Conservation (phyloP, 1,140 invertebrate species). For the Archegozetes longisetosus region DNA sequence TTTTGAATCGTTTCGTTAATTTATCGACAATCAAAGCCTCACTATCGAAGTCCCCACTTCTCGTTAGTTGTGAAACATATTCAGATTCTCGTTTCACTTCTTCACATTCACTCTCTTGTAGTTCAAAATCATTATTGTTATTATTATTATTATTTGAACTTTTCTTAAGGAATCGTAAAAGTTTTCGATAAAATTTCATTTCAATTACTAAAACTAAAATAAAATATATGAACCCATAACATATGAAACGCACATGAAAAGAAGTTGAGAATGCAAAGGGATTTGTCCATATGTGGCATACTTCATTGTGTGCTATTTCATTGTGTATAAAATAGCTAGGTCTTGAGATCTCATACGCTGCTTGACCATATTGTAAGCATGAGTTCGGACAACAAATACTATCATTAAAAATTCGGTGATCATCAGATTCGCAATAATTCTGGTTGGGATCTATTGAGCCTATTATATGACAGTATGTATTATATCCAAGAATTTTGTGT, state of each 20-base stretch:
- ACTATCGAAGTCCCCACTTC: neutral
- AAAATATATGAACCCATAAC: neutral
- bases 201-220: neutral
- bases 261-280: neutral
- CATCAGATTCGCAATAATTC: neutral
- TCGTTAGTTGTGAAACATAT: slow-evolving; percentile 25
- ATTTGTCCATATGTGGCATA: neutral
- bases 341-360: no score
- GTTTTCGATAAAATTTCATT: neutral
- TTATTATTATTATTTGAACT: neutral
- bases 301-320: neutral
- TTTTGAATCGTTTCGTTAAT: slow-evolving; percentile 4
- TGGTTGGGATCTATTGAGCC: no score
- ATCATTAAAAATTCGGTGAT: neutral
- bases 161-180: neutral
- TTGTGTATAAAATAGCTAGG: no score
- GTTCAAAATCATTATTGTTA: neutral
- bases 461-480: neutral
- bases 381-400: neutral
- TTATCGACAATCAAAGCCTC: no score
- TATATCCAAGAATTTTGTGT: neutral
- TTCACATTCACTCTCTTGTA: neutral
- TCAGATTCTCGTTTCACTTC: slow-evolving; percentile 27
- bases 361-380: neutral
- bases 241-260: neutral